Conservation (phyloP, 37 sponge, comb jelly and placozoan genomes). For the Crambe crambe region DNA sequence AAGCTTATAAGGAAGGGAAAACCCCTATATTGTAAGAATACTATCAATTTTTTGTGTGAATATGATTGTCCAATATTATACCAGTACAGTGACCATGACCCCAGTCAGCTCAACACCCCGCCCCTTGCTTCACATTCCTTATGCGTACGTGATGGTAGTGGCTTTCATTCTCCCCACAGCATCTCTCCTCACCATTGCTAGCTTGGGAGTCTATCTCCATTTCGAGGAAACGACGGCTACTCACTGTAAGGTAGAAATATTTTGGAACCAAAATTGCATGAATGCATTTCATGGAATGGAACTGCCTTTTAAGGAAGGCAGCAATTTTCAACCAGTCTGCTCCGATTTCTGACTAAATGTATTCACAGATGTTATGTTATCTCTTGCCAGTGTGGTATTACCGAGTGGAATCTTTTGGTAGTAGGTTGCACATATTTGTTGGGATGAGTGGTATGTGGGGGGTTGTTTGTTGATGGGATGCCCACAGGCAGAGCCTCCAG, state of each 20-base stretch:
- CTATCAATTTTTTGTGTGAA: too few species aligned
- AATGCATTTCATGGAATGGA: too few species aligned
- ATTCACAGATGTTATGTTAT: too few species aligned
- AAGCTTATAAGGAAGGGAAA: too few species aligned
- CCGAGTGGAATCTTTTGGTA: background rate
- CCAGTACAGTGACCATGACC: too few species aligned
- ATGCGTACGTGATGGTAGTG: conserved; percentile 18
- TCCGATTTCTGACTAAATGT: too few species aligned
- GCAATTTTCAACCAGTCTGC: too few species aligned
- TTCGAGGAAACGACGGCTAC: conserved; percentile 30
- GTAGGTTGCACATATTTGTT: background rate
- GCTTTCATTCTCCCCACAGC: conserved; percentile 20
- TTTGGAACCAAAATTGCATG: background rate
- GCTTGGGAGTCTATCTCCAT: conserved; percentile 33
- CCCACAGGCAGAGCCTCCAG: background rate
- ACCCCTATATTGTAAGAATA: too few species aligned
- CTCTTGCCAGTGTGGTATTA: background rate
- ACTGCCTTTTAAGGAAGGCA: too few species aligned
- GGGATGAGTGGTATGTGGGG: background rate
- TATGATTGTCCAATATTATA: too few species aligned
- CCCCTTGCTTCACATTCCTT: conserved; percentile 39
- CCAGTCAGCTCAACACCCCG: background rate
- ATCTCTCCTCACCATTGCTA: conserved; percentile 15
- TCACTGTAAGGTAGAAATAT: conserved; percentile 30
- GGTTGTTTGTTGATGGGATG: background rate